Evolutionary conservation across 2,888 invertebrate genomes (phyloP), one percentile per base, ranked within the genome.

Genomic region (Onchidella celtica): DNA sequence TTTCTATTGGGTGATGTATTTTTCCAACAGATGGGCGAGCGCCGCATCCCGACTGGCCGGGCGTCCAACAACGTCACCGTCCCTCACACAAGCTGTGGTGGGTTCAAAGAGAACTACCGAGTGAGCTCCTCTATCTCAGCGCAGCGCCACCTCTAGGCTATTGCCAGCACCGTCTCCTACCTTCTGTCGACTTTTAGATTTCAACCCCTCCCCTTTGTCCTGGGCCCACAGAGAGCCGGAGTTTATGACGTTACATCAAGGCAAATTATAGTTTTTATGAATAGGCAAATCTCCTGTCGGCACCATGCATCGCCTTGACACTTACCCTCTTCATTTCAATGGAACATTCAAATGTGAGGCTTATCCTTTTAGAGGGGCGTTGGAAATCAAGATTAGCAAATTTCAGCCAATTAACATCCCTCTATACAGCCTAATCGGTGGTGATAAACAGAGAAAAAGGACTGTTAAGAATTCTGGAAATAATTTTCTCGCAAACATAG

Each of bases 121-220:
- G 55, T 40, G 3, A 55, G 70, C 9, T 70, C 55, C 29, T 66
- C 66, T 47, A 55, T 70, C 70, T 47, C 6, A 27, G 55, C 70
- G 32, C 70, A 11, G 70, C 47, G 70, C 27, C 47, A 40, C 70
- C 57, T 72, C 72, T n/a, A 57, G 72, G 72, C 57, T 9, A 72
- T 72, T 57, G 72, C 72, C 57, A 57, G 72, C 57, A 34, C 72
- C 72, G 72, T 55, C 72, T 72, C 72, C 55, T 57, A 72, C 72
- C 72, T 72, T 72, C 72, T 72, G 72, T 72, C 72, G 72, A 72
- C 55, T 72, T 72, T 57, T 72, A 57, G 72, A 72, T 72, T 29
- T n/a, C 57, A 32, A 11, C 57, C 57, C 72, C 21, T n/a, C 21
- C 29, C 57, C 72, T 72, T 72, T 72, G 72, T 72, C 55, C 72